Evolutionary conservation across 2,888 invertebrate genomes (phyloP), one percentile per base, ranked within the genome.

Genomic region (Sericinus montela): DNA sequence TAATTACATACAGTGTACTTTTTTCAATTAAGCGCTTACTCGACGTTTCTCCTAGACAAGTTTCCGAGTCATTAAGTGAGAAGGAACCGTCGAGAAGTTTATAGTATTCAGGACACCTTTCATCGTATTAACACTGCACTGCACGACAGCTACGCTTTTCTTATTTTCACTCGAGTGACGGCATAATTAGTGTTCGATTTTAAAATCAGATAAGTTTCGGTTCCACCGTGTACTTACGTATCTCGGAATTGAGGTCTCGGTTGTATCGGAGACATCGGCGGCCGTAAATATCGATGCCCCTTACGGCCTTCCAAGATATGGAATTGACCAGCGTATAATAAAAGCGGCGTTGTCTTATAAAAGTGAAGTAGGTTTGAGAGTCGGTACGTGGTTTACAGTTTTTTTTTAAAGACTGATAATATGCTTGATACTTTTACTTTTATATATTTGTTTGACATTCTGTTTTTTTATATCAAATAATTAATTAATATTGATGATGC

Each of bases 41-140:
- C 28, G 3, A 44, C 14, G 38, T 49, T 49, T 43, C 43, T 38
- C 43, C 25, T 49, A 44, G 48, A 49, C 44, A 3, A 19, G 44
- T 38, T 49, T 49, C 44, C 48, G 48, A 32, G 16, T 44, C 48
- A 35, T 49, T 49, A 49, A 43, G 37, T 14, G 34, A 15, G 28
- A 38, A 43, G 47, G 47, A 35, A 35, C 37, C 29, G 37, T 29
- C 34, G 25, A 19, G 32, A 19, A n/a, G 35, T 29, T 25, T 8
- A 13, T 16, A 38, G 43, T 39, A 49, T 49, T 39, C 34, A 44
- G 48, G 48, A 49, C 48, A 28, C 44, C 39, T 49, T 44, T 49
- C 28, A 39, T 44, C 34, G 25, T 25, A 25, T 25, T 25, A 25
- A 25, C 25, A 25, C 43, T 13, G 25, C 25, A 43, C 34, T n/a